These are phyloP conservation scores for Perdita meconis DNA, from an alignment of 2,888 invertebrate species.

Conservation along the genomic window DNA sequence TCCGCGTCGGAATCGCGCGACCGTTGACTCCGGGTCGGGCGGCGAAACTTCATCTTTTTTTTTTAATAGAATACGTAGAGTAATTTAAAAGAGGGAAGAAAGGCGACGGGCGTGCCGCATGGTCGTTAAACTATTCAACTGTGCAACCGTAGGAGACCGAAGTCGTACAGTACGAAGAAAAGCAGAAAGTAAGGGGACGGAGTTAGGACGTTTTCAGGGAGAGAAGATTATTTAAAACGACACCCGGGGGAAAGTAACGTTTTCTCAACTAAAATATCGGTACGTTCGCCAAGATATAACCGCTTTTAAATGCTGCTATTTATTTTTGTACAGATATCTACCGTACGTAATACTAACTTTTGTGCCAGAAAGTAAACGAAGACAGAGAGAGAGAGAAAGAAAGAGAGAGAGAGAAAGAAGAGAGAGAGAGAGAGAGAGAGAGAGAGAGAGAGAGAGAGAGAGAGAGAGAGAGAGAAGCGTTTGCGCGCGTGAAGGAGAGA, in stretches of 20 bases:
- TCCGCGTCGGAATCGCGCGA: slow-evolving; percentile 26
- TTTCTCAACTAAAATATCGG: slow-evolving; percentile 53
- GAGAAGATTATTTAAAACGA: slow-evolving; percentile 31
- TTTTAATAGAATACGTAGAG: slow-evolving; percentile 51
- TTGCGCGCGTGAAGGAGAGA: slow-evolving; percentile 37
- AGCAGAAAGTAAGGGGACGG: slow-evolving; percentile 40
- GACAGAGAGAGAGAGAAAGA: slow-evolving; percentile 66
- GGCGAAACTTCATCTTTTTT: slow-evolving; percentile 49
- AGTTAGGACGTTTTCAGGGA: slow-evolving; percentile 14
- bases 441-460: slow-evolving; percentile 66
- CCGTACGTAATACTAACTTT: slow-evolving; percentile 75
- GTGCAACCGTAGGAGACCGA: slow-evolving; percentile 46
- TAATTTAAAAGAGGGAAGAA: slow-evolving; percentile 21
- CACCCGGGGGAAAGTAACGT: slow-evolving; percentile 48
- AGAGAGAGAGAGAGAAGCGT: too few relatives aligned
- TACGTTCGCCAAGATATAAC: slow-evolving; percentile 40
- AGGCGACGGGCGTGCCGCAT: too few relatives aligned
- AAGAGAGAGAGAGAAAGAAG: too few relatives aligned
- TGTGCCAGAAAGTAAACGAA: slow-evolving; percentile 79
- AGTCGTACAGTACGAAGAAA: slow-evolving; percentile 43
- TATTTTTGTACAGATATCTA: slow-evolving; percentile 83
- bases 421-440: slow-evolving; percentile 8
- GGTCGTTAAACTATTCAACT: slow-evolving; percentile 54
- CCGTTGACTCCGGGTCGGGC: slow-evolving; percentile 27
- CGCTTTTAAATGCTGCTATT: slow-evolving; percentile 79